Conservation (phyloP, 2,113 vertebrate genomes). For the Crotalus horridus region DNA sequence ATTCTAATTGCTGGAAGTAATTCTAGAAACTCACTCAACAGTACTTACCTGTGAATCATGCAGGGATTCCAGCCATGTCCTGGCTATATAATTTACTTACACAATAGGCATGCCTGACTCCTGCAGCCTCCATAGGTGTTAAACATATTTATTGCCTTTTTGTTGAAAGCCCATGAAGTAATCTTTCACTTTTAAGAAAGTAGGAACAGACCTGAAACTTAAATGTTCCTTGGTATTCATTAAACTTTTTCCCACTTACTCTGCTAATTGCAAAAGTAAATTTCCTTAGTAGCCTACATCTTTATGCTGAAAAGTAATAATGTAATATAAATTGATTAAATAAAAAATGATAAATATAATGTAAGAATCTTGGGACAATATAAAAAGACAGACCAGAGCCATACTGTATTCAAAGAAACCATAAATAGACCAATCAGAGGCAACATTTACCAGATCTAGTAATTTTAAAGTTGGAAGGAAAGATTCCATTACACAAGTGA, state of each 20-base stretch:
- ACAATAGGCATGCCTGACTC: neutral
- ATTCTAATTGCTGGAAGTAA: neutral
- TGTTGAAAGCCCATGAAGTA: neutral
- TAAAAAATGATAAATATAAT: neutral
- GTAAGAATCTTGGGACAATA: neutral
- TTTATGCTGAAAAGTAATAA: neutral
- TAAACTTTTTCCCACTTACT: too few species aligned
- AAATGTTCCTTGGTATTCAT: neutral
- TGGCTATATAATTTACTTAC: neutral
- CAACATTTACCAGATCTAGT: neutral
- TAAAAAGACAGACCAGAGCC: neutral
- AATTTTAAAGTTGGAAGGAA: neutral
- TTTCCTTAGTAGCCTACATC: neutral
- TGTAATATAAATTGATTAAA: neutral
- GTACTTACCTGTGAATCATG: neutral
- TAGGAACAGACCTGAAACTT: neutral
- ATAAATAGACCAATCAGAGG: neutral
- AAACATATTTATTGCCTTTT: neutral
- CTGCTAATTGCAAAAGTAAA: neutral
- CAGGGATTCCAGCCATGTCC: neutral
- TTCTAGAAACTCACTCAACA: neutral
- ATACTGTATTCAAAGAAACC: neutral
- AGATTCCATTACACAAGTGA: neutral
- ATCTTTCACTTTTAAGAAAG: neutral
- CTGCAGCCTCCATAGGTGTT: neutral